These are phyloP conservation scores for Benthosema pterotum DNA, from an alignment of 2,797 vertebrate genomes.

Conservation along the genomic window DNA sequence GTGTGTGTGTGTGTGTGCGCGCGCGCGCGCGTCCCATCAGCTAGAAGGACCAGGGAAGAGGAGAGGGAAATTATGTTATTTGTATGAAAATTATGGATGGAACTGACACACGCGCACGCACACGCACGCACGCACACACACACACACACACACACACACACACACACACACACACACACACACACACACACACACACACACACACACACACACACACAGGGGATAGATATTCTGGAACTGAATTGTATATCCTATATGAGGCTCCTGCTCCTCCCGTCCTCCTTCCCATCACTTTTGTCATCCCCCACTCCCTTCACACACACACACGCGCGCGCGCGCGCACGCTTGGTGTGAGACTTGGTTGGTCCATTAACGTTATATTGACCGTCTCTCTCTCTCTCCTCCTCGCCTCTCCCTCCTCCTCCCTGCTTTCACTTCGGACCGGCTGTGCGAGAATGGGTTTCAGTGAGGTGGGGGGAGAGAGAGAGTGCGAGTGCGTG, in stretches of 20 bases:
- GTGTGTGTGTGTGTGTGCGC: too few species aligned
- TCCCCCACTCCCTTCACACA: neutral
- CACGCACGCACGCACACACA: too few species aligned
- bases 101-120: too few species aligned
- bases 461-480: slow-evolving; percentile 43
- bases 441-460: slow-evolving; percentile 52
- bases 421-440: slow-evolving; percentile 32
- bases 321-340: too few species aligned
- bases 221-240: slow-evolving; percentile 19
- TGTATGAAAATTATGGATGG: neutral
- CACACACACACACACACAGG: slow-evolving; percentile 1
- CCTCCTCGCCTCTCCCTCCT: slow-evolving; percentile 10
- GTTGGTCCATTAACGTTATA: slow-evolving; percentile 33
- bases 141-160: too few species aligned
- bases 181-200: slow-evolving; percentile 7
- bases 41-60: neutral
- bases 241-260: slow-evolving; percentile 18
- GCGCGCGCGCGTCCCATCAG: neutral
- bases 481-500: slow-evolving; percentile 25
- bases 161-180: neutral
- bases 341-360: slow-evolving; percentile 22
- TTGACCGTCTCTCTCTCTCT: slow-evolving; percentile 25
- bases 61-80: slow-evolving; percentile 12
- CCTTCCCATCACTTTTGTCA: slow-evolving; percentile 10
- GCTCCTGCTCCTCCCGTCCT: too few species aligned